Conservation (phyloP, 2,113 vertebrate genomes). For the human (Homo sapiens) region GRCh38 chr6:156851501-156852000, state of each 20-base stretch:
- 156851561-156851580: background rate
- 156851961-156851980: background rate
- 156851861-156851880: background rate
- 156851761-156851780: constrained; percentile 20
- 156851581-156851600: constrained; percentile 23
- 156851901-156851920: background rate
- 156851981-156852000: background rate
- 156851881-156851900: background rate
- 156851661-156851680: background rate
- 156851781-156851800: background rate
- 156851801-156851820: background rate
- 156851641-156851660: constrained; percentile 7
- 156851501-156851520: background rate
- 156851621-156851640: background rate
- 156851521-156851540: background rate
- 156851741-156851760: constrained; percentile 8
- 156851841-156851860: constrained; percentile 15
- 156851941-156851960: background rate
- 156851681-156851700: constrained; percentile 32
- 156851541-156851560: constrained; percentile 23
- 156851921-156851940: background rate
- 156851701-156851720: background rate
- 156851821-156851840: background rate
- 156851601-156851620: constrained; percentile 37
- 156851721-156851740: constrained; percentile 63